These are phyloP conservation scores for Chondrosia reniformis DNA, from an alignment of 37 sponge, comb jelly and placozoan genomes.

Conservation along the genomic window DNA sequence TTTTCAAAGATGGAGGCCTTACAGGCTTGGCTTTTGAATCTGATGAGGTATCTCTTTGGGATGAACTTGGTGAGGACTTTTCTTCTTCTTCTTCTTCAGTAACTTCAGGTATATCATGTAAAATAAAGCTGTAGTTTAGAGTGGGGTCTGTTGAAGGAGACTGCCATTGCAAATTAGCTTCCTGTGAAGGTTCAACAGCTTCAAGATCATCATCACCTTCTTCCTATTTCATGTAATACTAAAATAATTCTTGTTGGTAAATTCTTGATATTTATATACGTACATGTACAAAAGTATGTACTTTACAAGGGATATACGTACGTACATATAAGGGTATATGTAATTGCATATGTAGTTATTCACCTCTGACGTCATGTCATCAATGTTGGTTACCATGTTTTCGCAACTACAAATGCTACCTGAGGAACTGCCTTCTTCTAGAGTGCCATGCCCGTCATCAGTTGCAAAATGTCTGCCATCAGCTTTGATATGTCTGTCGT, in stretches of 20 bases:
- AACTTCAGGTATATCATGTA: conserved; percentile 17
- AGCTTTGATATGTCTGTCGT: neutral
- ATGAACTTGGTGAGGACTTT: too few species aligned
- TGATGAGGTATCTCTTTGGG: neutral
- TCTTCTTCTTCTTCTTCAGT: neutral
- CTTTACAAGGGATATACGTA: too few species aligned
- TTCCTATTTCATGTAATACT: too few species aligned
- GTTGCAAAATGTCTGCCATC: neutral
- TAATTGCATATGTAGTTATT: too few species aligned
- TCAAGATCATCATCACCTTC: too few species aligned
- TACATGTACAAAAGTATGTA: too few species aligned
- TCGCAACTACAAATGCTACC: neutral
- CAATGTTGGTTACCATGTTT: conserved; percentile 6
- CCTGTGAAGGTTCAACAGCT: too few species aligned
- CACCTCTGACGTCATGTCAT: conserved; percentile 2
- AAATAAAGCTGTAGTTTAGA: neutral
- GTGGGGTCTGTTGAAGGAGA: neutral
- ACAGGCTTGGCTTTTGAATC: neutral
- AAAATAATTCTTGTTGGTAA: too few species aligned
- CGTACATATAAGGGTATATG: too few species aligned
- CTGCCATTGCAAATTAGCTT: neutral
- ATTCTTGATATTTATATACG: too few species aligned
- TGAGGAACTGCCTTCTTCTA: neutral
- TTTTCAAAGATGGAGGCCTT: neutral
- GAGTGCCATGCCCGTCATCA: neutral